phyloP scores from a whole-genome alignment of 2,113 vertebrate species.

The Jacana jacana region DNA sequence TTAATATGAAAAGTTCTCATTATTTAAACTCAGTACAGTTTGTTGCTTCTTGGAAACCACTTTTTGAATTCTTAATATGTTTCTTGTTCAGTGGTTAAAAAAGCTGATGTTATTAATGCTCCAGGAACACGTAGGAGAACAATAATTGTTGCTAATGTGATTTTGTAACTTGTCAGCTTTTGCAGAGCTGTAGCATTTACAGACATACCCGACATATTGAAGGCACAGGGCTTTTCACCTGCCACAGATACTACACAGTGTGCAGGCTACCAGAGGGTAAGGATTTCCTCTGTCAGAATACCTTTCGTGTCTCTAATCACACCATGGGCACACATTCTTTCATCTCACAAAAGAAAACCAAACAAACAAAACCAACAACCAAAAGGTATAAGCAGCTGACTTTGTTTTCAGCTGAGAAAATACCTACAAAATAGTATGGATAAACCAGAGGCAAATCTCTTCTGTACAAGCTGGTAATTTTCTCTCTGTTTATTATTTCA shows the following conservation, averaged over 20 bases:
- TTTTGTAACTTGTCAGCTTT: neutral
- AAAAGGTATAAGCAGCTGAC: neutral
- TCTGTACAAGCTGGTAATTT: neutral
- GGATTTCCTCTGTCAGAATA: neutral
- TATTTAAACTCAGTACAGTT: neutral
- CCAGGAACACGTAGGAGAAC: neutral
- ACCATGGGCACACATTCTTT: fast-evolving
- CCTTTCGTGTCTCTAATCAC: neutral
- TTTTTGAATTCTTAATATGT: neutral
- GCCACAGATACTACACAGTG: neutral
- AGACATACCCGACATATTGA: neutral
- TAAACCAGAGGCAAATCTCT: neutral
- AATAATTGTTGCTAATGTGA: neutral
- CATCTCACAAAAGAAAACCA: neutral
- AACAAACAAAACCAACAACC: neutral
- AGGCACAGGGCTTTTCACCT: neutral
- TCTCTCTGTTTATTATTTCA: neutral
- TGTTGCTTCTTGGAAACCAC: neutral
- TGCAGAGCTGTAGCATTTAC: neutral
- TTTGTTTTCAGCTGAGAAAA: neutral
- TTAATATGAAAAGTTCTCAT: neutral
- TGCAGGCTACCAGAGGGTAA: neutral
- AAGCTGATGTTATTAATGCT: neutral
- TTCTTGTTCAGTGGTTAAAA: neutral
- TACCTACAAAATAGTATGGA: neutral